Conservation (phyloP, 2,113 vertebrate species). For the Archocentrus centrarchus region DNA sequence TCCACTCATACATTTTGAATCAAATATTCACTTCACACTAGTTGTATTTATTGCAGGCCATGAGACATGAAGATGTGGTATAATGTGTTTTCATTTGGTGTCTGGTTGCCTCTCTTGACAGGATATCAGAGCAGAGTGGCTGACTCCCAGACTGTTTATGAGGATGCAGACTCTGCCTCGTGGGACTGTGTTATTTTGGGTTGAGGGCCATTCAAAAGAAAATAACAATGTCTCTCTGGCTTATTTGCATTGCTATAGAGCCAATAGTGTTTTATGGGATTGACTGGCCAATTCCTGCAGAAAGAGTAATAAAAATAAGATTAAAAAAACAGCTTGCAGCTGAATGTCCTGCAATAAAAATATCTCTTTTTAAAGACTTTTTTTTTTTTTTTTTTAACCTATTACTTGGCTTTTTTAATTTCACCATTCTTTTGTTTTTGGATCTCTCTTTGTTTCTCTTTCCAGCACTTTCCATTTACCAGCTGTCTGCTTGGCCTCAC, state of each 20-base stretch:
- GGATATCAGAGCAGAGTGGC: slow-evolving; percentile 53
- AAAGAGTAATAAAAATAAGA: slow-evolving; percentile 22
- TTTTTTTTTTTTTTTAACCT: not conserved
- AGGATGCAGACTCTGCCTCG: slow-evolving; percentile 37
- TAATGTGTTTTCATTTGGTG: slow-evolving; percentile 67
- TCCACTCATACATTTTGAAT: slow-evolving; percentile 51
- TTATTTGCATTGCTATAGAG: slow-evolving; percentile 51
- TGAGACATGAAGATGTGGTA: slow-evolving; percentile 57
- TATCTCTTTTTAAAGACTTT: not conserved
- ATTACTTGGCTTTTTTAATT: slow-evolving; percentile 2
- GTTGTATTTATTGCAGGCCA: slow-evolving; percentile 45
- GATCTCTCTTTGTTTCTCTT: not conserved
- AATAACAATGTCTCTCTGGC: slow-evolving; percentile 38
- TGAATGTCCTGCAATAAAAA: slow-evolving; percentile 5
- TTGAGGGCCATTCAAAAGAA: slow-evolving; percentile 43
- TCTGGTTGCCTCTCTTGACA: slow-evolving; percentile 46
- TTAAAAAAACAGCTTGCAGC: slow-evolving; percentile 30
- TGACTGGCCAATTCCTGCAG: slow-evolving; percentile 28
- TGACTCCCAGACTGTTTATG: slow-evolving; percentile 56
- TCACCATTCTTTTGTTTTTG: not conserved
- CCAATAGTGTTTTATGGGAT: slow-evolving; percentile 34
- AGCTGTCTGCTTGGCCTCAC: not conserved
- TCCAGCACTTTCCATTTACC: not conserved
- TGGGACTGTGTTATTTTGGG: slow-evolving; percentile 48
- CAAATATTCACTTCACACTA: slow-evolving; percentile 42